Percentiles rank a stretch among this genome's conserved stretches.
These are phyloP conservation scores for Psophia crepitans DNA, from an alignment of 2,113 vertebrate species.

Conservation along the genomic window DNA sequence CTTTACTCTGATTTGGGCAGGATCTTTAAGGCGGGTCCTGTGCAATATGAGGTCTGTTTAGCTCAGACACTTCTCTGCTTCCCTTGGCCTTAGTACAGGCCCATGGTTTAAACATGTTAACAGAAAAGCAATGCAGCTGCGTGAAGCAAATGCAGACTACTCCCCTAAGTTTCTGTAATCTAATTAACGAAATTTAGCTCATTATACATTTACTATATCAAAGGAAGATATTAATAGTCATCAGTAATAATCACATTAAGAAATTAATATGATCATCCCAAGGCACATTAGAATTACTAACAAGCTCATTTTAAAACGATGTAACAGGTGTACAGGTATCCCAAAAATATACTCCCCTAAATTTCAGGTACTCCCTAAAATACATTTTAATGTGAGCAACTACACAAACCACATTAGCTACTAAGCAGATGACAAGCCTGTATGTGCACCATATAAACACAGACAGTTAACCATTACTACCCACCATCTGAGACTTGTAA, in stretches of 20 bases:
- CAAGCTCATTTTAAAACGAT: background rate
- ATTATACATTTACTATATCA: background rate
- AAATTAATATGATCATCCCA: background rate
- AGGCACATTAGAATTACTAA: background rate
- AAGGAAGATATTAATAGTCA: background rate
- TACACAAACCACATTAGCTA: background rate
- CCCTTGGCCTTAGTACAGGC: background rate
- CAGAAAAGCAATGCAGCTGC: background rate
- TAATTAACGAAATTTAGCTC: background rate
- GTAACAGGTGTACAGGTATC: background rate
- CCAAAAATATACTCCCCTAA: background rate
- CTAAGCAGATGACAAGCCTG: background rate
- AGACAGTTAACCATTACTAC: background rate
- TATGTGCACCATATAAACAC: background rate
- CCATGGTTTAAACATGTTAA: background rate
- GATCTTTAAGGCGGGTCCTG: background rate
- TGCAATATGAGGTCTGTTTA: background rate
- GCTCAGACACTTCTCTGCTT: background rate
- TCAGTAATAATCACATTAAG: background rate
- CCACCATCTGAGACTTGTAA: background rate
- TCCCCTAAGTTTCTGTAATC: background rate
- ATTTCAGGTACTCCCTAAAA: background rate
- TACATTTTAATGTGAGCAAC: background rate
- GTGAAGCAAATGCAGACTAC: background rate
- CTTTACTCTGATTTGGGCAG: background rate